These are phyloP conservation scores for Dryoscopus gambensis DNA, from an alignment of 2,113 vertebrate species.

Conservation along the genomic window DNA sequence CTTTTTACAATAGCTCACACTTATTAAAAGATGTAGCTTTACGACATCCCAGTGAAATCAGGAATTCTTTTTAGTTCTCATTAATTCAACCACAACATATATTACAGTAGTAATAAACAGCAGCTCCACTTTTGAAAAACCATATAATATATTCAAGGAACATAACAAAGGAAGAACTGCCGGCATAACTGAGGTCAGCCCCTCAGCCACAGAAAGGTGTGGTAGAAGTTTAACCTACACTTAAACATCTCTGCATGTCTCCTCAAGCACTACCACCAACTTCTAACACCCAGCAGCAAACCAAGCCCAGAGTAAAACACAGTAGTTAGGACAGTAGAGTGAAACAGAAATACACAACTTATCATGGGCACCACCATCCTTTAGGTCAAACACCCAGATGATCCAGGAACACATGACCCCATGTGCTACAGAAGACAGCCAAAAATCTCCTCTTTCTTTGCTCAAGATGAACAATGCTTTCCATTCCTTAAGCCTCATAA, in stretches of 20 bases:
- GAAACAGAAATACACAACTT: neutral
- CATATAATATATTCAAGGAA: neutral
- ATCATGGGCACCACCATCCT: neutral
- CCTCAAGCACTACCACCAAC: neutral
- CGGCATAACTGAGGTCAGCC: neutral
- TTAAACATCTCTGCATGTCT: neutral
- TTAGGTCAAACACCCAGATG: neutral
- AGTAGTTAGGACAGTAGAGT: neutral
- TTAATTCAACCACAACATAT: neutral
- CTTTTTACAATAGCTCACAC: neutral
- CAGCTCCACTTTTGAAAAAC: neutral
- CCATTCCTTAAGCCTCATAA: neutral
- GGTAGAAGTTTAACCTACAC: neutral
- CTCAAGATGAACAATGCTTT: neutral
- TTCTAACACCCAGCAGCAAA: neutral
- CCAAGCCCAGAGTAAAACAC: neutral
- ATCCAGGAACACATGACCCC: neutral
- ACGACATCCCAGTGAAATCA: neutral
- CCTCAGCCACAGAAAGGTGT: neutral
- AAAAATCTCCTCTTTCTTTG: neutral
- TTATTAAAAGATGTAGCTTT: neutral
- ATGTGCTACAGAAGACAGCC: neutral
- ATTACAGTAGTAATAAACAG: neutral
- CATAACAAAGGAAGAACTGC: neutral
- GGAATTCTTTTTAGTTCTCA: neutral